Evolutionary conservation across 2,113 vertebrate genomes (phyloP).

Genomic region (Lagenorhynchus albirostris): DNA sequence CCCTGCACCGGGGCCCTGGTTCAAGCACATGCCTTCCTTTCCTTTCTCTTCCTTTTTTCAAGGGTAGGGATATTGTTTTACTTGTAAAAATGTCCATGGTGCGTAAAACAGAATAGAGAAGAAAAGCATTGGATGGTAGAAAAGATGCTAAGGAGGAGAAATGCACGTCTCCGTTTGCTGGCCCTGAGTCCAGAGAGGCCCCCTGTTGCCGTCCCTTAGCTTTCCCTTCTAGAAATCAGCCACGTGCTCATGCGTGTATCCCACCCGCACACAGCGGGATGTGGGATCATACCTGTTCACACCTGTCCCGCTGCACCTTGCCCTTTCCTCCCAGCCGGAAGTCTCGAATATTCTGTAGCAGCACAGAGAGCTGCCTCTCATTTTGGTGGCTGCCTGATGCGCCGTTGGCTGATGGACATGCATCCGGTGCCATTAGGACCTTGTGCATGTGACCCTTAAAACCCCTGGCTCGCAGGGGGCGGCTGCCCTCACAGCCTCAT

Average conservation of each 20-base stretch:
- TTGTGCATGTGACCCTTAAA: background rate
- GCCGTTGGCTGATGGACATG: background rate
- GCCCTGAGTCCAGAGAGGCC: background rate
- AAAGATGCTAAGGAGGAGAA: too few relatives aligned
- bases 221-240: background rate
- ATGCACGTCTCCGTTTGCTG: too few relatives aligned
- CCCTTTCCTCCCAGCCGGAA: background rate
- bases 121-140: background rate
- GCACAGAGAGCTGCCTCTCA: background rate
- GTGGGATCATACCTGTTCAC: background rate
- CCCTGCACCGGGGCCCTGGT: background rate
- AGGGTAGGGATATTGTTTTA: background rate
- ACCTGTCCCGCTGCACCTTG: background rate
- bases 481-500: rapidly evolving
- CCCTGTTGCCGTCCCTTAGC: background rate
- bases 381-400: background rate
- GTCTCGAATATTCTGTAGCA: background rate
- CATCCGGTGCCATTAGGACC: background rate
- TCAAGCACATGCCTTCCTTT: background rate
- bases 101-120: background rate
- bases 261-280: too few relatives aligned
- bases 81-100: background rate
- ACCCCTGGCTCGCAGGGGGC: background rate
- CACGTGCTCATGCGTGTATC: too few relatives aligned
- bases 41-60: background rate